Base-by-base conservation (phyloP, 2,113 vertebrate genomes). In the Sphyrna mokarran region DNA sequence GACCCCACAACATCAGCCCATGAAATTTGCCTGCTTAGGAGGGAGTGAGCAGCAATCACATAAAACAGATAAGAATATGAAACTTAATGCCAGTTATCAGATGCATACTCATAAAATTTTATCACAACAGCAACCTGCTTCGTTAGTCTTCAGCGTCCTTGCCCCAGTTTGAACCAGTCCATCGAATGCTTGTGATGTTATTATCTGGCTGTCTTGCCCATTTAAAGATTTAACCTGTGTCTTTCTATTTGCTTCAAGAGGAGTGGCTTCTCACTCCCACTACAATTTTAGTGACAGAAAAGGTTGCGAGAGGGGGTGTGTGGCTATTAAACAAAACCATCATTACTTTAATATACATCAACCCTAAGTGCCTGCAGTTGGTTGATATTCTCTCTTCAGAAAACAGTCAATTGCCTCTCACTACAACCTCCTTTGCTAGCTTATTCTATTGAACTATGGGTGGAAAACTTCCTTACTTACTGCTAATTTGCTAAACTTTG, bases 61-160 rank as follows among this genome's bases (percentile, higher is more conserved):
- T 89, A 63, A 63, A 61, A 90, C 87, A 90, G 54, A 61, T 61
- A 90, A 90, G 87, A n/a, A 90, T 90, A 54, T 90, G 26, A 63
- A 90, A n/a, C 29, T 26, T 29, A 90, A 58, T 61, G 87, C 48
- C 1, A 6, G 29, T 61, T n/a, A 61, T 5, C 26, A 90, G 23
- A 3, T 16, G 13, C n/a, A 61, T 1, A 33, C 87, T 61, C 54
- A 61, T 3, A 61, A 54, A 43, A 58, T 87, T 54, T 87, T 23
- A 61, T 26, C 87, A 33, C 26, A 29, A 90, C 54, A 54, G 85
- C 20, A 87, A 87, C 22, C 16, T 83, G 78, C 78, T 83, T 83
- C 37, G 18, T 20, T 83, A 26, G 85, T 54, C 48, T 87, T 87
- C 26, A 29, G 54, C 26, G 61, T 61, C 48, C 13, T 11, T 29